Percentiles rank a stretch among this genome's conserved stretches.
phyloP scores from a whole-genome alignment of 1,140 invertebrate species.

The Calephelis nemesis region DNA sequence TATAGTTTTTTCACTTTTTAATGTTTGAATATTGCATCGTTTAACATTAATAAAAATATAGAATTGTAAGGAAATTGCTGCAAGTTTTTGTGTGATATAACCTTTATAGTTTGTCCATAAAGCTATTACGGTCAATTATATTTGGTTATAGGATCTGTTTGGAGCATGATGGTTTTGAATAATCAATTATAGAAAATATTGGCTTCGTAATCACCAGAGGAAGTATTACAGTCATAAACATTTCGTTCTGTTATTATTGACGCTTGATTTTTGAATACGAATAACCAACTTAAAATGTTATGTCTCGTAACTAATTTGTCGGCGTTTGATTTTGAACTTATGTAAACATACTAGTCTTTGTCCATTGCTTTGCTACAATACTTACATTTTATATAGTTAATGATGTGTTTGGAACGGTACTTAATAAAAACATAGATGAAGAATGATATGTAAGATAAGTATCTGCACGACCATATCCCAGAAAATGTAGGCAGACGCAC shows the following conservation, averaged over 20 bases:
- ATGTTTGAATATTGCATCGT: too few relatives aligned
- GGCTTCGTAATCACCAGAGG: constrained; percentile 38
- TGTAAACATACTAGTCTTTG: not conserved
- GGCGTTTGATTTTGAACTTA: constrained; percentile 31
- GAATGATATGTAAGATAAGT: too few relatives aligned
- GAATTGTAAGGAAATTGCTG: not conserved
- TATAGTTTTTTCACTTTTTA: too few relatives aligned
- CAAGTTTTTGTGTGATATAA: constrained; percentile 19
- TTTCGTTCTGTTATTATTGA: constrained; percentile 34
- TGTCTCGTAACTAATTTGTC: constrained; percentile 36
- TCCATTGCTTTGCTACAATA: too few relatives aligned
- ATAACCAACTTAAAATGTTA: constrained; percentile 33
- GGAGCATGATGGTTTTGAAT: constrained; percentile 43
- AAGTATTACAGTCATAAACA: constrained; percentile 40
- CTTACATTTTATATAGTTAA: too few relatives aligned
- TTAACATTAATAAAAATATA: not conserved
- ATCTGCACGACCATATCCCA: too few relatives aligned
- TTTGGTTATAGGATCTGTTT: constrained; percentile 46
- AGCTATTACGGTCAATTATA: constrained; percentile 49
- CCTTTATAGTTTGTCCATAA: constrained; percentile 41
- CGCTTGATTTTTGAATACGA: constrained; percentile 35
- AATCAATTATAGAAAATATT: constrained; percentile 50
- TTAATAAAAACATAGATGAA: too few relatives aligned
- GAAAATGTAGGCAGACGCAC: too few relatives aligned
- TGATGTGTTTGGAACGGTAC: too few relatives aligned